Percentiles rank a stretch among this genome's conserved stretches.
Conservation (phyloP, 53 echinoderm and acorn worm species). For the Paracentrotus lividus region DNA sequence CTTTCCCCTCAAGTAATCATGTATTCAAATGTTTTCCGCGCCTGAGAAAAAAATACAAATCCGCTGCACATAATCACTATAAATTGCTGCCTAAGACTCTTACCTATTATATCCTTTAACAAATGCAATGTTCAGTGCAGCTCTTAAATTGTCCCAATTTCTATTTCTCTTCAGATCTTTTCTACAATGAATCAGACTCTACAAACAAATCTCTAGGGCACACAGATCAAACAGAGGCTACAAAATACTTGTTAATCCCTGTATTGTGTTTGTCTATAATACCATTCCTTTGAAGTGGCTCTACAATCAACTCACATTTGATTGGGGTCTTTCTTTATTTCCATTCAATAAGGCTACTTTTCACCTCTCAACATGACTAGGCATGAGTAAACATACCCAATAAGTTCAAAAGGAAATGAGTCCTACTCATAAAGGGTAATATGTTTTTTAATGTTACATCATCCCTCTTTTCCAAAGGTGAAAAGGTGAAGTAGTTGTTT, state of each 20-base stretch:
- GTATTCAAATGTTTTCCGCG: constrained; percentile 5
- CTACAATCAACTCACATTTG: constrained; percentile 11
- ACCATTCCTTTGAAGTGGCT: not conserved
- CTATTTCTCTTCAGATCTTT: not conserved
- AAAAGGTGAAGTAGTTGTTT: not conserved
- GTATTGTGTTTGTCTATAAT: not conserved
- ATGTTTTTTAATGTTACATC: not conserved
- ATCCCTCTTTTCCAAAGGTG: not conserved
- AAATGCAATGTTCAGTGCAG: not conserved
- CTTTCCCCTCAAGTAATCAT: not conserved
- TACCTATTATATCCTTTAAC: not conserved
- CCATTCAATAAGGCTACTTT: constrained; percentile 5
- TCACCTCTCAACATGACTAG: not conserved
- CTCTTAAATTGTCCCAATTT: not conserved
- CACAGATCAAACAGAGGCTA: constrained; percentile 12
- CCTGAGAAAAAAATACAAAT: not conserved
- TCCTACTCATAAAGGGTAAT: not conserved
- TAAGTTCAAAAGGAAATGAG: not conserved
- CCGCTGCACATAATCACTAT: not conserved
- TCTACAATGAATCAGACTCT: not conserved
- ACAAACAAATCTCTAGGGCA: constrained; percentile 5
- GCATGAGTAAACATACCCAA: not conserved
- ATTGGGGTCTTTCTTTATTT: not conserved
- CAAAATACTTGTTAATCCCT: not conserved
- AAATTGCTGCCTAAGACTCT: not conserved